Percentiles rank a stretch among this genome's conserved stretches.
These are phyloP conservation scores for Stenoptilia bipunctidactyla DNA, from an alignment of 2,888 invertebrate genomes.

Conservation along the genomic window DNA sequence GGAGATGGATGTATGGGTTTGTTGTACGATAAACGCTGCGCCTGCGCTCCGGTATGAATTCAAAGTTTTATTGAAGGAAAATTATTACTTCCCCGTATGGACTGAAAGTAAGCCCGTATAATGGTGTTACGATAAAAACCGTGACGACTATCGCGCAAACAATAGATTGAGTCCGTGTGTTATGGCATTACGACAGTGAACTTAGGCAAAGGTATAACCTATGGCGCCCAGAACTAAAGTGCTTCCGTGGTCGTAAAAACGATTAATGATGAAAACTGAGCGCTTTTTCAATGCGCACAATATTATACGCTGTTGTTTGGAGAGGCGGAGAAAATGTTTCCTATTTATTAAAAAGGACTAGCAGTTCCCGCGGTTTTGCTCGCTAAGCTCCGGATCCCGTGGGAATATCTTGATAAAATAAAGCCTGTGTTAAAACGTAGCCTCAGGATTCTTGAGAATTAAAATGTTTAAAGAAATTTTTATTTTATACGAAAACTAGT, in stretches of 20 bases:
- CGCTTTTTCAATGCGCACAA: no score
- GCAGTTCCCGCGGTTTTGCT: no score
- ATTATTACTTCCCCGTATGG: conserved; percentile 40
- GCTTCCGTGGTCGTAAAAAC: conserved; percentile 2
- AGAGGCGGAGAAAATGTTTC: no score
- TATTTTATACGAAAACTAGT: no score
- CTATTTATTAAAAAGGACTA: no score
- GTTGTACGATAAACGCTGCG: conserved; percentile 10
- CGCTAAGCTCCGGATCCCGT: no score
- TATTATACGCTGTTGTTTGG: no score
- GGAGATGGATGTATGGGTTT: conserved; percentile 23
- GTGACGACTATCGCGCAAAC: no score
- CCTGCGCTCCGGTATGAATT: conserved; percentile 17
- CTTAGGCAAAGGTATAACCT: background rate
- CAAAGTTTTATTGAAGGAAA: conserved; percentile 40
- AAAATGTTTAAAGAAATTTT: no score
- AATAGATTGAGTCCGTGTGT: background rate
- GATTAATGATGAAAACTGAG: background rate
- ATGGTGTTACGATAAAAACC: background rate
- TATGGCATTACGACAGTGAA: background rate
- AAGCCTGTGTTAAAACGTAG: no score
- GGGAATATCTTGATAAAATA: no score
- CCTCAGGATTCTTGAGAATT: no score
- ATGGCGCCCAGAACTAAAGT: background rate
- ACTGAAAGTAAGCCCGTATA: conserved; percentile 14